Evolutionary conservation across 2,797 vertebrate genomes (phyloP), one percentile per base, ranked within the genome.

Genomic region (Enteromius unitaeniatus): DNA sequence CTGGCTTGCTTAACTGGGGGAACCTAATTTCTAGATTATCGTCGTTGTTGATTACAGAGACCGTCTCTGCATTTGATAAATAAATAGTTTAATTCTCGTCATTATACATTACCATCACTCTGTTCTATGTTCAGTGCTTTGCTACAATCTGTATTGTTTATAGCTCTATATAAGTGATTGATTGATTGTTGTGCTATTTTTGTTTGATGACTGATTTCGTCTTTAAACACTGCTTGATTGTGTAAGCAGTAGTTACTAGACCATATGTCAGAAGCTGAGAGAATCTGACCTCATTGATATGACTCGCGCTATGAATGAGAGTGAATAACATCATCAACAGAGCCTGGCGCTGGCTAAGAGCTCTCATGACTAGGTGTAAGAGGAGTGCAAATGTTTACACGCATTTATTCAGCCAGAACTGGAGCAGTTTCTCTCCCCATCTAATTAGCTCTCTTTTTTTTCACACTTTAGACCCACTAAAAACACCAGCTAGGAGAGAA

Each of bases 361-460:
- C 51, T 83, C 64, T 84, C 49, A 70, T 80, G 78, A 84, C 77
- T 76, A 75, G 64, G 82, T 83, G 77, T 80, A 77, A 76, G 49
- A 68, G 55, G 37, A 69, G n/a, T 26, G 40, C 60, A 76, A 80
- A 62, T 80, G 85, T 83, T 79, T 72, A 53, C 34, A 40, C 58
- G 2, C 51, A 58, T 53, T 67, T 40, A 65, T 37, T 78, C 42
- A 65, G 70, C 10, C 53, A 84, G 62, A 84, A 77, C 31, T 74
- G 17, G 55, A 65, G 51, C 81, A 62, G 53, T n/a, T 92, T 88
- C 90, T 83, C 91, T 92, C 89, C 60, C 84, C 42, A 13, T 70
- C 67, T 76, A 85, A 81, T 77, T 42, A 81, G 21, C 72, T 55
- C 74, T 82, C 3, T 55, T 75, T 77, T 31, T 26, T 55, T n/a